Evolutionary conservation across 1,140 invertebrate genomes (phyloP), one percentile per base, ranked within the genome.

Genomic region (Drosophila grimshawi): DNA sequence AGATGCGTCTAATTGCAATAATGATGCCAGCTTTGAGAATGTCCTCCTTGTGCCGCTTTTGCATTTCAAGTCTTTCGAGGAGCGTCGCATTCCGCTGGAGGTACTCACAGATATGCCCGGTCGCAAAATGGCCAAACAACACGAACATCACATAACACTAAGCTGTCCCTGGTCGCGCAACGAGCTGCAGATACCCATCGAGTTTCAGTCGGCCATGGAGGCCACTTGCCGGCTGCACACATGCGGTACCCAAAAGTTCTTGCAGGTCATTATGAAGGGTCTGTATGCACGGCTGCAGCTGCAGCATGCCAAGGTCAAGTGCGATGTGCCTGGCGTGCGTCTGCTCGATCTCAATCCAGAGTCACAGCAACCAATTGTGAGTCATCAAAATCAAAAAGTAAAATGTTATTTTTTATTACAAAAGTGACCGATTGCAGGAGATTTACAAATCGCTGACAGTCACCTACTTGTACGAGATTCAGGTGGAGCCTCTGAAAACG

Each of bases 121-220:
- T 95, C 95, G 92, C 94, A 96, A 92, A 92, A 92, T 83, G 65
- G 74, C 81, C 35, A 92, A 91, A 33, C 77, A 91, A 39, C 77
- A 91, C 56, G 92, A 92, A 65, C 88, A 92, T 65, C 86, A 94
- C 92, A 93, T 94, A 2, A 93, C 93, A 74, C 93, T 97, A 60
- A 94, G 94, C 57, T 96, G 96, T 93, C 96, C 96, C 0, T 97
- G 96, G 96, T 94, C 94, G 77, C 93, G 94, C 5, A 94, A 94
- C 70, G 95, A 96, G 41, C 94, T 94, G 48, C 94, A 94, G 60
- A 95, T 96, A 51, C 93, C 94, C 0, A 92, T 98, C 2, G 95
- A 96, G 80, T 98, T 98, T 93, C 94, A 95, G 2, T 95, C 97
- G 5, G 97, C 97, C 2, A 95, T 98, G 83, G 95, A 95, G 76